phyloP scores from a whole-genome alignment of 2,113 vertebrate species.

The Prochilodus magdalenae region DNA sequence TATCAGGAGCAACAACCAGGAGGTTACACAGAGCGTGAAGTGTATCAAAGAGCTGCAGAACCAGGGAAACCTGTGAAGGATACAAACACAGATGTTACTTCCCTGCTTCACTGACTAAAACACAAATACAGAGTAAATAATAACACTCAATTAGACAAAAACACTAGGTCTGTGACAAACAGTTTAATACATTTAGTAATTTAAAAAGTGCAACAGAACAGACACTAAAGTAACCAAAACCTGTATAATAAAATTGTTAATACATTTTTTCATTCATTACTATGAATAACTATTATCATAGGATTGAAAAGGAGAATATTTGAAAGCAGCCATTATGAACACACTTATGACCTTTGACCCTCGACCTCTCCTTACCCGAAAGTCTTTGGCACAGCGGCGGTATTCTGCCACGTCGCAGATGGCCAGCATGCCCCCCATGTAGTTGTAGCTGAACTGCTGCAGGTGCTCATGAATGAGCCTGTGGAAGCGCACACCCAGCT shows the following conservation, averaged over 20 bases:
- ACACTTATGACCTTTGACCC: conserved; percentile 2
- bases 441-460: conserved; percentile 97
- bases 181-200: too few relatives aligned
- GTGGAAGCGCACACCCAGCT: conserved; percentile 96
- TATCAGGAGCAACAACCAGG: conserved; percentile 96
- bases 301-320: neutral
- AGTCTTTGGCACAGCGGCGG: conserved; percentile 96
- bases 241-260: too few relatives aligned
- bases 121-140: neutral
- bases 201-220: too few relatives aligned
- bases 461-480: conserved; percentile 96
- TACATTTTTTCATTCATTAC: neutral
- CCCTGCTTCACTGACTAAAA: neutral
- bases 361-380: conserved; percentile 73
- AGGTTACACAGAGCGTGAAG: conserved; percentile 99
- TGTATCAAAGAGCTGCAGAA: conserved; percentile 97
- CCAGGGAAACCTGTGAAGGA: conserved; percentile 86
- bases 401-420: conserved; percentile 99
- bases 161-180: too few relatives aligned
- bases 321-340: neutral
- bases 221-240: too few relatives aligned
- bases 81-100: neutral
- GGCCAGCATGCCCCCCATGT: conserved; percentile 98
- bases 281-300: too few relatives aligned
- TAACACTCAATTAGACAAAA: neutral